Base-by-base conservation (phyloP, 2,888 invertebrate genomes). In the Athetis lepigone region DNA sequence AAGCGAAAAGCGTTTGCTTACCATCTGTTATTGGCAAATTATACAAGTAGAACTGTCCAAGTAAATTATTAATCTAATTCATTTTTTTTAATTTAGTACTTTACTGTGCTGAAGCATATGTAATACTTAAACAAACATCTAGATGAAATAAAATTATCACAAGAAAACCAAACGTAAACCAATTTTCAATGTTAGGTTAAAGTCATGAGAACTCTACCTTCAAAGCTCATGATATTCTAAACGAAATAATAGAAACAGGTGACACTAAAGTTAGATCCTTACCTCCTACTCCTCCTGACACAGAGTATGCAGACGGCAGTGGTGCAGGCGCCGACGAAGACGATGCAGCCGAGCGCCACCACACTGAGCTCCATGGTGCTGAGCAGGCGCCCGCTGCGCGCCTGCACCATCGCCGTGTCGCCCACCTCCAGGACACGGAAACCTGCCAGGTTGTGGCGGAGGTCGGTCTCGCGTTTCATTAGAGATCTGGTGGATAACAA, bases 281-380 rank as follows among this genome's bases (percentile, higher is more conserved):
- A 97, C 96, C 96, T 95, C 88, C 95, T 94, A 67, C 94, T 96
- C 70, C 92, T 95, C 57, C 96, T 95, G 62, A 97, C 95, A 84
- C 97, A 97, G 54, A 97, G 95, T 73, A 98, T 96, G 84, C 98
- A 97, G 9, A 98, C 93, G 13, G 98, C 97, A 0, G 98, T 97
- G 8, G 97, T 96, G 57, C 97, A 95, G 0, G 98, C 98, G 0
- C 98, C 98, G 43, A 98, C 90, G 85, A 98, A 97, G 55, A 98
- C 97, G 51, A 98, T 95, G 71, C 97, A 97, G 3, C 98, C 97
- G 6, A 98, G 94, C 0, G 97, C 97, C 13, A 98, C 96, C 0
- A 98, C 97, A 25, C 97, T 96, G 50, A 98, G 96, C 91, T 98
- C 98, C 81, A 98, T 95, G 0, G 97, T 96, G 23, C 97, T 97